Evolutionary conservation across 1,140 invertebrate genomes (phyloP).

Genomic region (Hormaphis cornu): DNA sequence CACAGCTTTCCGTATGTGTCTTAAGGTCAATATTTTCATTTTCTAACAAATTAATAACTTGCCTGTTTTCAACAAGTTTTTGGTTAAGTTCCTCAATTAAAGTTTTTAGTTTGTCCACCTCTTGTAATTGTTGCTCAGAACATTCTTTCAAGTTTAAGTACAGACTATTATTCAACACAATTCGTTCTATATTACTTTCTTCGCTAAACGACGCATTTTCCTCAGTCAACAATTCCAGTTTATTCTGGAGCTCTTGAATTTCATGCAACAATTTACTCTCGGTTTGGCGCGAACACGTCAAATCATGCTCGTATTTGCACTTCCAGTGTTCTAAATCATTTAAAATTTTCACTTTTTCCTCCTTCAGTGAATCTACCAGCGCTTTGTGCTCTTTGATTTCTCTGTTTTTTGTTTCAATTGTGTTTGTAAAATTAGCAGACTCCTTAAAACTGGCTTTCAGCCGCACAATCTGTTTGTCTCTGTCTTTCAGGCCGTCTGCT

Average conservation of each 20-base stretch:
- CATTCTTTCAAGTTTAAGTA: neutral
- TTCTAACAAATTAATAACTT: neutral
- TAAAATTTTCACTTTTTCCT: neutral
- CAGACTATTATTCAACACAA: neutral
- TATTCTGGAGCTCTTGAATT: conserved; percentile 18
- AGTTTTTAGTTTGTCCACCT: neutral
- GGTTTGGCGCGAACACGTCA: neutral
- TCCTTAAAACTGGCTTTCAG: neutral
- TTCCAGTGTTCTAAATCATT: conserved; percentile 22
- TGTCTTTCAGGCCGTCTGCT: neutral
- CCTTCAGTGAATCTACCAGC: neutral
- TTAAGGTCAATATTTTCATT: conserved; percentile 26
- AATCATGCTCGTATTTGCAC: neutral
- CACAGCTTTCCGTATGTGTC: conserved; percentile 3
- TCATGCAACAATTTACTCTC: conserved; percentile 5
- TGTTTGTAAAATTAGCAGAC: neutral
- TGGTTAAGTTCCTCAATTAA: neutral
- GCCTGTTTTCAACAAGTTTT: neutral
- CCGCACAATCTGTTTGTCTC: neutral
- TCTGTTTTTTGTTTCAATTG: conserved; percentile 11
- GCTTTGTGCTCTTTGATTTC: conserved; percentile 1
- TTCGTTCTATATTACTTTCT: conserved; percentile 22
- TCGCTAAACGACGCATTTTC: conserved; percentile 14
- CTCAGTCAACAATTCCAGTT: conserved; percentile 5
- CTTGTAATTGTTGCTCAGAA: neutral